Evolutionary conservation across 2,797 vertebrate genomes (phyloP), one percentile per base, ranked within the genome.

Genomic region (Cossypha niveicapilla): DNA sequence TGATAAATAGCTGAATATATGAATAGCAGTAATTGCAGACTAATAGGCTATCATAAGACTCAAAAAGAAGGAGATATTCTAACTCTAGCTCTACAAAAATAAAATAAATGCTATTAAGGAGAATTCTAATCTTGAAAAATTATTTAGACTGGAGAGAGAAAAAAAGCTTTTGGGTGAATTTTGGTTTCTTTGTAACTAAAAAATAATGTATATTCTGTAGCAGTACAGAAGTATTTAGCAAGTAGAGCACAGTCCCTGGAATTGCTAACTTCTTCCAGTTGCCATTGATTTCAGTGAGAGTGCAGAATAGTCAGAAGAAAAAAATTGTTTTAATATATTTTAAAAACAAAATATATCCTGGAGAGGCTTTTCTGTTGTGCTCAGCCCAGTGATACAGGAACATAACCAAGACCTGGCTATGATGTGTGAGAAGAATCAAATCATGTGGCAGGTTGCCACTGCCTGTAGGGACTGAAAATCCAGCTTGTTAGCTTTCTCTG

Each of bases 401-500:
- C 88, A 67, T 58, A 72, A 91, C 48, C 63, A 84, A 96, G 93
- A 83, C 47, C 88, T 95, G 68, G 63, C 74, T 61, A 76, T 41
- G 66, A 45, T 81, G 48, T 82, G 76, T 88, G 93, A 97, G 94
- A 44, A 78, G 57, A 92, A 58, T 95, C 61, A 94, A 78, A 68
- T 48, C 11, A 30, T 86, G 74, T 95, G 72, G 79, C 79, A 80
- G 62, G 88, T 85, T 91, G 92, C 81, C 75, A 71, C 35, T 61
- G 34, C 48, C 95, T 72, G 76, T 83, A 87, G 97, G 90, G 94
- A 48, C 75, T 71, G 68, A 73, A 96, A 96, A 97, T 90, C 51
- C 93, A 96, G 91, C 72, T 96, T 96, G 94, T 97, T 98, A 62
- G 3, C 18, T 95, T 80, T 83, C 41, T 51, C 23, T 27, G 37